Conservation (phyloP, 2,113 vertebrate species). For the Gopherus evgoodei region DNA sequence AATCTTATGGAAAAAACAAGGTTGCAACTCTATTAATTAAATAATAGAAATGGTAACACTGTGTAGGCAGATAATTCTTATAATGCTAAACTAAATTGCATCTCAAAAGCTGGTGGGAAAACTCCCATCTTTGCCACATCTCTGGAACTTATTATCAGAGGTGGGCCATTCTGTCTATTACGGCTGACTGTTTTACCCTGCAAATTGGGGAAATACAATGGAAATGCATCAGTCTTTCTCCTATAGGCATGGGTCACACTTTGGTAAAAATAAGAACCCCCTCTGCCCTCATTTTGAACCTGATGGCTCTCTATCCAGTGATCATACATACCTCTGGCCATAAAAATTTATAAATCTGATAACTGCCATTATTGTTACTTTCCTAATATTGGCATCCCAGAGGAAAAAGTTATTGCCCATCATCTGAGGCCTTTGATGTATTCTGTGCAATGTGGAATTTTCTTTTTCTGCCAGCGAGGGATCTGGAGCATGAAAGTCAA, state of each 20-base stretch:
- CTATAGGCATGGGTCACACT: neutral
- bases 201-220: neutral
- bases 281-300: neutral
- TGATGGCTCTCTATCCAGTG: neutral
- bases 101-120: neutral
- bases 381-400: neutral
- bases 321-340: neutral
- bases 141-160: neutral
- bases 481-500: too few relatives aligned
- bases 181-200: neutral
- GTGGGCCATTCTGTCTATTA: neutral
- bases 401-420: neutral
- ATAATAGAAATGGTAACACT: slow-evolving; percentile 6
- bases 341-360: neutral
- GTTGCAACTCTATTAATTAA: neutral
- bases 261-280: neutral
- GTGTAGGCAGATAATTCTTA: slow-evolving; percentile 12
- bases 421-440: neutral
- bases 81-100: neutral
- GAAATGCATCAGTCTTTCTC: too few relatives aligned
- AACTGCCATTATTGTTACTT: accelerated
- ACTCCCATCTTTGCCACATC: neutral
- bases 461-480: too few relatives aligned
- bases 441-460: too few relatives aligned
- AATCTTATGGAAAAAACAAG: slow-evolving; percentile 20